These are phyloP conservation scores for Capreolus pygargus DNA, from an alignment of 2,113 vertebrate species.

Conservation along the genomic window DNA sequence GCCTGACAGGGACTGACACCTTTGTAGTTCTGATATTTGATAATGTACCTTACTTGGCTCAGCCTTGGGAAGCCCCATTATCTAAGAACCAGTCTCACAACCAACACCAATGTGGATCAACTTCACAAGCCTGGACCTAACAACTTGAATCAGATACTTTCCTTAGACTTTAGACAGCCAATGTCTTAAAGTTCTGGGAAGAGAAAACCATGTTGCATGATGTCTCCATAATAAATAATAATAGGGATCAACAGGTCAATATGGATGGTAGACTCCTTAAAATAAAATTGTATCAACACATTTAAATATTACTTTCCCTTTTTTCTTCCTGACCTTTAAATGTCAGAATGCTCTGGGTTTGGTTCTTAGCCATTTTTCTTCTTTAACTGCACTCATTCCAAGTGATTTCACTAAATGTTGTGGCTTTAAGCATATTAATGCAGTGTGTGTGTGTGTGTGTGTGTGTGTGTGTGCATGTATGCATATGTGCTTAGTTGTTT, in stretches of 20 bases:
- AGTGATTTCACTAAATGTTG: not conserved
- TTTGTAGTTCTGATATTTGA: not conserved
- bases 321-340: constrained; percentile 27
- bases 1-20: not conserved
- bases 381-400: not conserved
- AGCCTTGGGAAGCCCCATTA: not conserved
- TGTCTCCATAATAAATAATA: not conserved
- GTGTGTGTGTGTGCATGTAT: not conserved
- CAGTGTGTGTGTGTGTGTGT: not conserved
- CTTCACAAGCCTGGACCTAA: not conserved
- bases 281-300: not conserved
- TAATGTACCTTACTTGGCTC: not conserved
- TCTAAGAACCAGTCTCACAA: not conserved
- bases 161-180: not conserved
- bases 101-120: not conserved
- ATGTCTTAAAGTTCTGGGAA: constrained; percentile 1
- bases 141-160: not conserved
- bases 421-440: not conserved
- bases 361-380: not conserved
- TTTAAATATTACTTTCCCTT: not conserved
- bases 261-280: not conserved
- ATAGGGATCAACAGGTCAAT: not conserved
- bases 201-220: not conserved
- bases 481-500: not conserved
- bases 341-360: not conserved